Base-by-base conservation (phyloP, 2,888 invertebrate species). In the Alcis repandata region DNA sequence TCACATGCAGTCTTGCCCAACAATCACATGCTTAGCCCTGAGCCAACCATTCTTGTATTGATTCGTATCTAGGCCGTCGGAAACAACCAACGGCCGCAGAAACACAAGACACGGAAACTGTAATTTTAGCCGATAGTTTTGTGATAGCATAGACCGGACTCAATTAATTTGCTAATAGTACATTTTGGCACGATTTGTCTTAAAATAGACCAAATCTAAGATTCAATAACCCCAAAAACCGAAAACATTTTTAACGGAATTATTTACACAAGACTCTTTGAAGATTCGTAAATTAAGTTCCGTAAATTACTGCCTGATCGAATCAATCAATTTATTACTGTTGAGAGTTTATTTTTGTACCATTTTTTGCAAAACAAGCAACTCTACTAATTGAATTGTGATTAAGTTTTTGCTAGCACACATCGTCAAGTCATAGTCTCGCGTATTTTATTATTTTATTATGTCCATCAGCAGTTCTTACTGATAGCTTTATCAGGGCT, bases 51-150 rank as follows among this genome's bases (percentile, higher is more conserved):
- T 62, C 49, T 43, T 58, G 58, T 58, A 58, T 57, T 38, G 63
- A 63, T 63, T 63, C 58, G 52, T 40, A 58, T 63, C 52, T 58
- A 63, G 63, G 63, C 46, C 58, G 40, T 22, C 20, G 45, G 52
- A 52, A 63, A 51, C 56, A 38, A 36, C 33, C 56, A n/a, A 19
- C 20, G 19, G 48, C 10, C 46, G 27, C 38, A 46, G 53, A 40
- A 53, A 59, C 36, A 43, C 43, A 33, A n/a, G 13, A 36, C 53
- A 48, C 17, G 36, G 36, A 59, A 52, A 33, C 33, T n/a, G 15
- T 20, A 19, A 36, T 51, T 19, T 20, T 51, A 20, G 17, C 32
- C 9, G 11, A 17, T 6, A 40, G 40, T n/a, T 15, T 40, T 40
- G 40, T 40, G n/a, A n/a, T n/a, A n/a, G n/a, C n/a, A 27, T 27